Conservation (phyloP, 2,797 vertebrate genomes). For the Sebastes taczanowskii region DNA sequence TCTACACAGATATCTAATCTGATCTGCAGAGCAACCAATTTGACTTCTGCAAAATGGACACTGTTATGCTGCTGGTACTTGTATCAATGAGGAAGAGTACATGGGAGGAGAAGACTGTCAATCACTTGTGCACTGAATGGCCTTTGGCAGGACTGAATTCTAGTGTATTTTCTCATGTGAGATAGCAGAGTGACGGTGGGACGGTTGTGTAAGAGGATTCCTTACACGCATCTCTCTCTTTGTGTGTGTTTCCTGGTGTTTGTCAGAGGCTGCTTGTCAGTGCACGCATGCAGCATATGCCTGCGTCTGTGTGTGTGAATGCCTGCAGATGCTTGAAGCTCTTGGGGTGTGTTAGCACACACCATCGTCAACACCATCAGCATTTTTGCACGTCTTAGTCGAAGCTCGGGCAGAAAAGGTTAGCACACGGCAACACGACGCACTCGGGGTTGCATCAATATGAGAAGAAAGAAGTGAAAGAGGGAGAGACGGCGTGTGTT, state of each 20-base stretch:
- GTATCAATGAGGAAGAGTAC: not conserved
- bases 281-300: slow-evolving; percentile 4
- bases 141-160: slow-evolving; percentile 1
- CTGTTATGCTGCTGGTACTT: not conserved
- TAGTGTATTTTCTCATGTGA: slow-evolving; percentile 49
- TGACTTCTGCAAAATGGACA: not conserved
- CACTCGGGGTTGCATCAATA: not conserved
- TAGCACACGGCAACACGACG: not conserved
- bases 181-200: slow-evolving; percentile 7
- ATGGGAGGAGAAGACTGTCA: slow-evolving; percentile 29
- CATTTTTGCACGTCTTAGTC: not conserved
- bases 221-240: slow-evolving; percentile 52
- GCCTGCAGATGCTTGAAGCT: slow-evolving; percentile 25
- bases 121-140: not conserved
- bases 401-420: not conserved
- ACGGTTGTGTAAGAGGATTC: slow-evolving; percentile 61
- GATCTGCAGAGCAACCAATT: not conserved
- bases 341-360: not conserved
- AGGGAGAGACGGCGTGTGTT: slow-evolving; percentile 21
- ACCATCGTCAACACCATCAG: not conserved
- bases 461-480: slow-evolving; percentile 3
- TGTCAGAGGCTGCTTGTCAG: slow-evolving; percentile 34
- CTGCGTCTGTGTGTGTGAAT: slow-evolving; percentile 2
- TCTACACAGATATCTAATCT: slow-evolving; percentile 11
- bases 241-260: slow-evolving; percentile 38